Evolutionary conservation across 2,113 vertebrate species (phyloP).

Genomic region (Urocolius indicus): DNA sequence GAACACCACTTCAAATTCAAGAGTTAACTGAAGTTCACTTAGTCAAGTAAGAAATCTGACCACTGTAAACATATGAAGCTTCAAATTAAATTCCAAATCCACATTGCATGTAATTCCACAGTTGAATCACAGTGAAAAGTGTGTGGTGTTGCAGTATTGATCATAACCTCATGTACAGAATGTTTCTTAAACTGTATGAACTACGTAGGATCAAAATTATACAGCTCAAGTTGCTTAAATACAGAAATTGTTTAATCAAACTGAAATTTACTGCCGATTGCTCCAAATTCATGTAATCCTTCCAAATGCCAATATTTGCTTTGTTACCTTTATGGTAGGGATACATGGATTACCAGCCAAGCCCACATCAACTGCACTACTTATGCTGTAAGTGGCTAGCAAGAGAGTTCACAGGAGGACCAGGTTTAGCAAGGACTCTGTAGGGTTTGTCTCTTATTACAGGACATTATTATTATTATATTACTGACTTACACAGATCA

Average conservation of each 20-base stretch:
- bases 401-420: not conserved
- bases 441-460: not conserved
- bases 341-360: not conserved
- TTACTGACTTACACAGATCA: not conserved
- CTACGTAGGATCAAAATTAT: not conserved
- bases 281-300: not conserved
- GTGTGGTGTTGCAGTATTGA: not conserved
- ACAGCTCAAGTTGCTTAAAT: not conserved
- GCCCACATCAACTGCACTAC: not conserved
- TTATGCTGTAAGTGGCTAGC: not conserved
- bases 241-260: not conserved
- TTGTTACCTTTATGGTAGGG: not conserved
- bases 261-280: not conserved
- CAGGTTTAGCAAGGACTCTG: not conserved
- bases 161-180: not conserved
- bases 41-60: not conserved
- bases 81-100: not conserved
- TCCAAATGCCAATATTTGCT: not conserved
- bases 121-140: not conserved
- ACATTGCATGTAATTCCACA: not conserved
- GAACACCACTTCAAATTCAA: conserved; percentile 82
- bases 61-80: not conserved
- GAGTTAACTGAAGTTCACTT: conserved; percentile 62
- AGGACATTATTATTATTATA: too few species aligned
- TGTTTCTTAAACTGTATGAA: not conserved